Evolutionary conservation across 2,797 vertebrate genomes (phyloP).

Genomic region (Syngnathus rostellatus): DNA sequence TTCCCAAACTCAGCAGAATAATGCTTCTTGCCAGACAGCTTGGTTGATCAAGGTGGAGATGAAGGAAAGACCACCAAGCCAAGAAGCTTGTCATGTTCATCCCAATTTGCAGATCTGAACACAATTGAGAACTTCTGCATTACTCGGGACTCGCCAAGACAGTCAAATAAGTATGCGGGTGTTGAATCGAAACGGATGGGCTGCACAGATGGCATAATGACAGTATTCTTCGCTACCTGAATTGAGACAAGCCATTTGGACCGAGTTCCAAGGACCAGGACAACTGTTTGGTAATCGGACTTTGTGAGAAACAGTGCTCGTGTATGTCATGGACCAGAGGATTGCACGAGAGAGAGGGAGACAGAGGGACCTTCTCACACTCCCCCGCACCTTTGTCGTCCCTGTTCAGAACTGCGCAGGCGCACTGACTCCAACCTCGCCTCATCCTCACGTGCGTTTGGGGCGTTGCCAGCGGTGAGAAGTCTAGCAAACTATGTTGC

Average conservation of each 20-base stretch:
- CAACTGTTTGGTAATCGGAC: too few species aligned
- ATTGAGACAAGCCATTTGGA: too few species aligned
- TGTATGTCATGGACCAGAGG: too few species aligned
- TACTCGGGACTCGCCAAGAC: too few species aligned
- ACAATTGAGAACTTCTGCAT: neutral
- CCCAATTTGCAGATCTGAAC: neutral
- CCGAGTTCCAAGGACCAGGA: too few species aligned
- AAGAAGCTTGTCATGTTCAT: neutral
- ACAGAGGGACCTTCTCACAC: too few species aligned
- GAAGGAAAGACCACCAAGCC: neutral
- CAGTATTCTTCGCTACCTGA: too few species aligned
- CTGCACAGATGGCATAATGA: too few species aligned
- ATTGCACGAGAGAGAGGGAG: too few species aligned
- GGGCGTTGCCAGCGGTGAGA: slow-evolving; percentile 12
- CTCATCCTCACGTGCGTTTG: slow-evolving; percentile 11
- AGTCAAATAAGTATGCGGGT: neutral
- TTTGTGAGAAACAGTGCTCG: too few species aligned
- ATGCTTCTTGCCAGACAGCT: neutral
- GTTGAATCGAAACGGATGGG: too few species aligned
- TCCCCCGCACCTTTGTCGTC: too few species aligned
- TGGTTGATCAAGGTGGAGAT: neutral
- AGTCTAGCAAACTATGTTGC: slow-evolving; percentile 45
- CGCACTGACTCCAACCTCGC: neutral
- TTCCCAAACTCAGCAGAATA: neutral
- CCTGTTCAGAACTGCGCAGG: neutral